Base-by-base conservation (phyloP, 2,113 vertebrate genomes). In the Halichoeres trimaculatus region DNA sequence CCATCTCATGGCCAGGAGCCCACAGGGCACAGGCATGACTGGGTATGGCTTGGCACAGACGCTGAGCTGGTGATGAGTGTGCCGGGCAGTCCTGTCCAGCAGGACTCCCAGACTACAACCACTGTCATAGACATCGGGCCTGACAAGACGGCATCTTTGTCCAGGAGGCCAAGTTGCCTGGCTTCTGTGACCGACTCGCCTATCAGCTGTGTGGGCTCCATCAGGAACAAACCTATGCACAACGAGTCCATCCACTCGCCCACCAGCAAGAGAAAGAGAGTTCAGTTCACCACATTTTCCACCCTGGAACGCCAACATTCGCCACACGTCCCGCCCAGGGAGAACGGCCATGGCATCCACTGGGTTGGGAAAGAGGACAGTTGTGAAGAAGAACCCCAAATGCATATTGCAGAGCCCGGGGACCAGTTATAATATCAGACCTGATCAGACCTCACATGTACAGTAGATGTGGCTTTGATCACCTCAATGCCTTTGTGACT, bases 271-370 rank as follows among this genome's bases (percentile, higher is more conserved):
- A 93, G 97, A 85, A 99, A 97, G 95, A 93, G 96, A 83, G 97
- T 99, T 26, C 96, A 96, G 48, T 99, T 98, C 79, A 97, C 95
- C 76, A 99, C 97, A 5, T 99, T 98, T 72, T 94, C 95, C n/a
- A 93, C 95, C 10, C 73, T 93, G 0, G 96, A 96, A 0, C 93
- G 93, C 1, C 93, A 94, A 10, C 91, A 90, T 54, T 55, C 93
- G 0, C 89, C 93, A 71, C 92, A 90, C 73, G 70, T 94, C 8
- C 36, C 90, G 12, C 54, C 90, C 35, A 88, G 89, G 60, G 90
- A 94, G 22, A 93, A 94, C 0, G 95, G 95, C 73, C 93, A 94
- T 0, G 94, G 95, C 65, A 93, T 95, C 66, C 94, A 95, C 83
- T 97, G 97, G 97, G 96, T 96, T 41, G 95, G 96, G 75, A 95